Evolutionary conservation across 2,113 vertebrate genomes (phyloP).

Genomic region (Cyphomyrus discorhynchus): DNA sequence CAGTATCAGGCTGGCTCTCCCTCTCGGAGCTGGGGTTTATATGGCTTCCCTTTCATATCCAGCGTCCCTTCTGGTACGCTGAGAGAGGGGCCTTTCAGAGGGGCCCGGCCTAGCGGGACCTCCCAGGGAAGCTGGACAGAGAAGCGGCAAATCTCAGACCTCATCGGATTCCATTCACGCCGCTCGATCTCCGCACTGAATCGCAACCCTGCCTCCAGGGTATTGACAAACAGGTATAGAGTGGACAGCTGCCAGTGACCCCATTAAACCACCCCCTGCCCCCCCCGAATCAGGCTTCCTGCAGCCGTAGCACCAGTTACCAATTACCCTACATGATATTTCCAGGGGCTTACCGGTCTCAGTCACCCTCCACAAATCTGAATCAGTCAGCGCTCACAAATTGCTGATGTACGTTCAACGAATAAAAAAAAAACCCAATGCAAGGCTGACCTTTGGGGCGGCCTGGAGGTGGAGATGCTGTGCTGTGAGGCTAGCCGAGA

Average conservation of each 20-base stretch:
- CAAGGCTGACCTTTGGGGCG: neutral
- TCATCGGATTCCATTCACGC: neutral
- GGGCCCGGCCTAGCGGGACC: neutral
- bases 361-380: neutral
- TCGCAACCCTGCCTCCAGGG: neutral
- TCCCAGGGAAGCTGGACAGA: neutral
- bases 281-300: neutral
- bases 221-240: neutral
- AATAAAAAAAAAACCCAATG: neutral
- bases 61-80: neutral
- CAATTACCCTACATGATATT: neutral
- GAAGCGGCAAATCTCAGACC: neutral
- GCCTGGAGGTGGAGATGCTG: neutral
- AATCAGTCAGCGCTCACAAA: neutral
- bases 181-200: neutral
- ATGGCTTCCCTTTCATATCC: slow-evolving; percentile 18
- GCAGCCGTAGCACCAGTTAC: neutral
- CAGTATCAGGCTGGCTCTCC: neutral
- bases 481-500: neutral
- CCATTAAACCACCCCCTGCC: neutral
- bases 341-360: neutral
- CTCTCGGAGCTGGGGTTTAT: neutral
- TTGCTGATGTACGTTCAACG: neutral
- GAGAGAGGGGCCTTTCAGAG: neutral
- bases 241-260: neutral